Conservation (phyloP, 2,797 vertebrate genomes). For the Cryptoprocta ferox region DNA sequence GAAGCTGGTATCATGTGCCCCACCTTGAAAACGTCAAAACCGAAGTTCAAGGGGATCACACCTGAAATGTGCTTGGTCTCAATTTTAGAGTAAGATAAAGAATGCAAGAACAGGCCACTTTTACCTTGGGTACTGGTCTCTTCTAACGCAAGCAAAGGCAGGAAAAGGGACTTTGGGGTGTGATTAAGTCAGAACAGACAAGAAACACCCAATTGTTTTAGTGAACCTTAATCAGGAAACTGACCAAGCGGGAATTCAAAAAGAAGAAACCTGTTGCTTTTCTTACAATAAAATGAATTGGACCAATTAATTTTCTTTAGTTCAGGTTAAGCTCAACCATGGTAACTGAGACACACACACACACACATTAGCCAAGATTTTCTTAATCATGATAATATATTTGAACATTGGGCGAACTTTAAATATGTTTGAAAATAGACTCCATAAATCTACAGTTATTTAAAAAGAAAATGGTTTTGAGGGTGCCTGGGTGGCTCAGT, state of each 20-base stretch:
- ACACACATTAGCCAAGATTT: background rate
- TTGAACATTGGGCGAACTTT: background rate
- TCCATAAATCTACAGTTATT: background rate
- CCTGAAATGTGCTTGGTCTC: background rate
- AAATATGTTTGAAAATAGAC: background rate
- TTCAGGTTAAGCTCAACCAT: constrained; percentile 49
- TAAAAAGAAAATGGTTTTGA: background rate
- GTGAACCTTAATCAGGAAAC: background rate
- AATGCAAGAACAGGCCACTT: background rate
- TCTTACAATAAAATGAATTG: constrained; percentile 63
- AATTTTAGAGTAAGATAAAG: background rate
- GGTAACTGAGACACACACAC: background rate
- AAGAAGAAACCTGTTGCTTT: constrained; percentile 53
- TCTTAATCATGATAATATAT: background rate
- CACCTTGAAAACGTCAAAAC: background rate
- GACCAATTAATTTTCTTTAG: constrained; percentile 63
- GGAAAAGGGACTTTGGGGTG: background rate
- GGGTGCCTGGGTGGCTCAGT: too few species aligned
- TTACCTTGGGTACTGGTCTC: background rate
- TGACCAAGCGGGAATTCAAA: background rate
- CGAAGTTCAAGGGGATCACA: constrained; percentile 17
- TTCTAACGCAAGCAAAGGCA: background rate
- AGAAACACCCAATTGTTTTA: background rate
- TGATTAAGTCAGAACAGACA: background rate
- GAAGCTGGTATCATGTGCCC: background rate